Evolutionary conservation across 2,888 invertebrate genomes (phyloP), one percentile per base, ranked within the genome.

Genomic region (Tenthredo scrophulariae): DNA sequence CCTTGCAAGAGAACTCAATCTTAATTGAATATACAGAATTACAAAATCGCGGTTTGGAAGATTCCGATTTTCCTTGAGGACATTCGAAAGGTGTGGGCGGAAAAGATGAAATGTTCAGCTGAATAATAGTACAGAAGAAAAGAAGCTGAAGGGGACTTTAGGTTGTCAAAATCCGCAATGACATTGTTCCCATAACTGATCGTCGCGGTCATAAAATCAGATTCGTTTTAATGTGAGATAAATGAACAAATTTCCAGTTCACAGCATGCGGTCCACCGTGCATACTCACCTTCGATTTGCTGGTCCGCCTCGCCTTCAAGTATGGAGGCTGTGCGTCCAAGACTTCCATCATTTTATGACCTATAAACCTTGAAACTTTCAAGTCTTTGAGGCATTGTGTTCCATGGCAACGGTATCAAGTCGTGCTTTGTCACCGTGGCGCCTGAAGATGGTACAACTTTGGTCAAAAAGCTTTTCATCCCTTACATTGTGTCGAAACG

Each of bases 181-280:
- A 88, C 88, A 87, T 87, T 88, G 87, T 88, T 86, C 86, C 79
- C 88, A 46, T 79, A 87, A 75, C 74, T 75, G 87, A 86, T 86
- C 87, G 86, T 80, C 62, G 70, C 77, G 83, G 85, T 82, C 82
- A 43, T 85, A 85, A 85, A 85, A 70, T 50, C 50, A 84, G 74
- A 85, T 46, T 85, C 80, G 86, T 86, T 86, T 87, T 88, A 88
- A 88, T 86, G 87, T 40, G 88, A 86, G 86, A 87, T 89, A 86
- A 87, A 89, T 87, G 87, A 88, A 88, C 84, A 86, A 87, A 88
- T 88, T 89, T 88, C 72, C 75, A 33, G 84, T 86, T 86, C 88
- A 85, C 89, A 85, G 87, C 87, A 88, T 86, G 89, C 79, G 89
- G 88, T 87, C 88, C 82, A 15, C 85, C 70, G n/a, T 46, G 79